Evolutionary conservation across 2,888 invertebrate genomes (phyloP), one percentile per base, ranked within the genome.

Genomic region (Sphaerophoria rueppellii): DNA sequence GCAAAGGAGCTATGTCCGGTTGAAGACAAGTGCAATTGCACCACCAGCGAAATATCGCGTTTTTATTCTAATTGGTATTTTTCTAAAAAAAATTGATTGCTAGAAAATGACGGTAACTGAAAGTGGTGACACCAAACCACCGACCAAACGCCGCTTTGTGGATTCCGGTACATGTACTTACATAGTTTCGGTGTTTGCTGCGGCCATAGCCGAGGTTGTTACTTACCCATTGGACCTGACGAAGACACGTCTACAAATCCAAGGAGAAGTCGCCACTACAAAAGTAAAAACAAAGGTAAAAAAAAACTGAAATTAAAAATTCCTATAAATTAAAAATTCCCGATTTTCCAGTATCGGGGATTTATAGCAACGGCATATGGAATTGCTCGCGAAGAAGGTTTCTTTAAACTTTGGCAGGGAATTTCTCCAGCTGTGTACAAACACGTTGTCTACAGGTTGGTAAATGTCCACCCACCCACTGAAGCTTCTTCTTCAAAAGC

Each of bases 171-270:
- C 90, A 73, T 91, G 91, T 87, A 95, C 95, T 79, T 96, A 95
- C 89, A 89, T 94, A 43, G 93, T 96, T 6, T 96, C 96, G 0
- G 95, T 95, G 35, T 92, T 93, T 80, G 95, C 95, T 37, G 95
- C 96, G 34, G 93, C 94, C 87, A 93, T 95, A 87, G 95, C 95
- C 32, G 96, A 96, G 92, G 92, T 95, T 91, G 95, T 95, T 54
- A 98, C 98, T 9, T 98, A 98, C 92, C 98, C 98, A 0, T 93
- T 98, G 92, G 98, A 98, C 92, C 93, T 98, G 90, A 96, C 97
- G 14, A 98, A 98, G 93, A 98, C 98, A 14, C 93, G 98, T 88
- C 93, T 98, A 58, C 98, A 98, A 93, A 97, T 98, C 87, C 97
- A 98, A 92, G 97, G 98, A 48, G 97, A 98, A 92, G 93, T 94